phyloP scores from a whole-genome alignment of 2,888 invertebrate genomes.

The Calameuta filiformis region DNA sequence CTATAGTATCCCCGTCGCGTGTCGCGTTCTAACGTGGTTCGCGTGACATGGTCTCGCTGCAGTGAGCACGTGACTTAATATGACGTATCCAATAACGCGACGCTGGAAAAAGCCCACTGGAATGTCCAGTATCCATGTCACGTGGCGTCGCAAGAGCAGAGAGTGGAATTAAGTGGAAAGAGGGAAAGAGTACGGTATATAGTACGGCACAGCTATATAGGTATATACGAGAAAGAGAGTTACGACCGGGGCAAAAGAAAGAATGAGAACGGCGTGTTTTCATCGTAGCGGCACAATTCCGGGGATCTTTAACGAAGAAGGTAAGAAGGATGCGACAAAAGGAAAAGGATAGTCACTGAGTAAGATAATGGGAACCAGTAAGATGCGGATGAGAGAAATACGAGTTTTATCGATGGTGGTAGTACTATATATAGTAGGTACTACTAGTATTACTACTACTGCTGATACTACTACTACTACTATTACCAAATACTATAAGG shows the following conservation, averaged over 20 bases:
- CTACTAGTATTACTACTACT: neutral
- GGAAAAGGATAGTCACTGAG: neutral
- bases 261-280: neutral
- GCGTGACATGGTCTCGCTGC: neutral
- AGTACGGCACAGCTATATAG: neutral
- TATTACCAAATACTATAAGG: too few relatives aligned
- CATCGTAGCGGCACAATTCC: neutral
- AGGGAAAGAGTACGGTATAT: slow-evolving; percentile 15
- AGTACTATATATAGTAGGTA: neutral
- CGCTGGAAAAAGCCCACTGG: slow-evolving; percentile 12
- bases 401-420: neutral
- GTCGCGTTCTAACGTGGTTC: neutral
- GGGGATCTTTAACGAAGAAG: neutral
- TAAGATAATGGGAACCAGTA: neutral
- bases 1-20: neutral
- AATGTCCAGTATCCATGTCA: slow-evolving; percentile 27
- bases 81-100: slow-evolving; percentile 35
- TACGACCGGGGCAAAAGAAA: neutral
- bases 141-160: slow-evolving; percentile 11
- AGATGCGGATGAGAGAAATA: neutral
- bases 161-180: slow-evolving; percentile 3
- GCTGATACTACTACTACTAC: neutral
- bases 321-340: neutral
- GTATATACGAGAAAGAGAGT: neutral
- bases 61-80: slow-evolving; percentile 28